These are phyloP conservation scores for Xanthorhoe spadicearia DNA, from an alignment of 2,888 invertebrate species.

Conservation along the genomic window DNA sequence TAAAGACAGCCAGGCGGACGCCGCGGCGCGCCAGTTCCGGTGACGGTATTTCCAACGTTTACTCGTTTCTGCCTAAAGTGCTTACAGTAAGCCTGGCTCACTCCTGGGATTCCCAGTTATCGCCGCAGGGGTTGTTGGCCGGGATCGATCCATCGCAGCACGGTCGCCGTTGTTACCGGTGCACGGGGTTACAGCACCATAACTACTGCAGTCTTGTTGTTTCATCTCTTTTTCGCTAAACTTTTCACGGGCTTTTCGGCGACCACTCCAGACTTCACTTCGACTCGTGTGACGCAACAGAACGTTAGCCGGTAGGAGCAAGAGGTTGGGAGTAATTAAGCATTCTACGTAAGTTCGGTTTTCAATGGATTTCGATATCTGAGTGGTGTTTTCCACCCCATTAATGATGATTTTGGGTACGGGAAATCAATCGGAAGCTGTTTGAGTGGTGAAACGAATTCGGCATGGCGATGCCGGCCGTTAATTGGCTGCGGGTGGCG, in stretches of 20 bases:
- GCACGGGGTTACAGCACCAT: slow-evolving; percentile 73
- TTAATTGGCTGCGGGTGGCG: slow-evolving; percentile 85
- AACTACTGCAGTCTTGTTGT: slow-evolving; percentile 61
- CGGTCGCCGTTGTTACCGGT: slow-evolving; percentile 66
- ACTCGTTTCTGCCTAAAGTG: slow-evolving; percentile 50
- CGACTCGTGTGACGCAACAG: slow-evolving; percentile 36
- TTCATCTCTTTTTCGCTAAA: slow-evolving; percentile 45
- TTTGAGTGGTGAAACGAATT: slow-evolving; percentile 81
- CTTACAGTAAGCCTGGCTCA: slow-evolving; percentile 54
- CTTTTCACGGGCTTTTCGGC: slow-evolving; percentile 41
- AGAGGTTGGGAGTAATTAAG: slow-evolving; percentile 18
- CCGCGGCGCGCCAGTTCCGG: slow-evolving; percentile 53
- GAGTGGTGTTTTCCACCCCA: slow-evolving; percentile 49
- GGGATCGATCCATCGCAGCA: slow-evolving; percentile 77
- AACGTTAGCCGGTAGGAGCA: slow-evolving; percentile 25
- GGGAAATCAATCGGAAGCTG: slow-evolving; percentile 83
- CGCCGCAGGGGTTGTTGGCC: slow-evolving; percentile 80
- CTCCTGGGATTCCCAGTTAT: slow-evolving; percentile 81
- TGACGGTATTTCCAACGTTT: slow-evolving; percentile 71
- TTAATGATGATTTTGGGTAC: slow-evolving; percentile 61
- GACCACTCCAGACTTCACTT: slow-evolving; percentile 36
- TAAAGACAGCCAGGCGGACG: slow-evolving; percentile 66
- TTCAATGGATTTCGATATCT: slow-evolving; percentile 37
- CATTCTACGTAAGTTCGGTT: slow-evolving; percentile 24
- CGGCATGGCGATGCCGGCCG: slow-evolving; percentile 79